Evolutionary conservation across 1,140 invertebrate genomes (phyloP), one percentile per base, ranked within the genome.

Genomic region (Brachionus koreanus): DNA sequence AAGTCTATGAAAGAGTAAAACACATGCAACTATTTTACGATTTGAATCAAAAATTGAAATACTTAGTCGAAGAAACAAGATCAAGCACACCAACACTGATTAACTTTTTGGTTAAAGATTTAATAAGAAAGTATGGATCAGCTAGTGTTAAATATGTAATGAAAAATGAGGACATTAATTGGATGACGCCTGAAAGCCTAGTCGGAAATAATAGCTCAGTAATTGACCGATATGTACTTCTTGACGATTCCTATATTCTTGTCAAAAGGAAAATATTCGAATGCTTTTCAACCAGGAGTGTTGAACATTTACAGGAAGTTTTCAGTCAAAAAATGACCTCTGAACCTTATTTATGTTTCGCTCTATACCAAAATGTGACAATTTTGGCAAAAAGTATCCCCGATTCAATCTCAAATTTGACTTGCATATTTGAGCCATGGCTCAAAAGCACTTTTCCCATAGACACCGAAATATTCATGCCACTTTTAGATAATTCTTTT

Each of bases 311-410:
- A 16, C 12, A 33, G 0, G n/a, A 61, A 39, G 1, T 79, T 10
- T 9, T 61, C 3, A 49, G 35, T 5, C 29, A 79, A 25, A 29
- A 74, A 35, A 74, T 49, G 37, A 37, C 35, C 9, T 5, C 37
- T 1, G 61, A 79, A 37, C 19, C 49, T 9, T 79, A 61, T 39
- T 3, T 79, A 61, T 57, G 35, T 10, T 42, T 86, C n/a, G 85
- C 83, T 81, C 39, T 86, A 0, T 83, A 85, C 37, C 83, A 84
- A 74, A 84, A 85, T 72, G 76, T 86, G 42, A 84, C 84, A 25
- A 77, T 85, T 72, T 57, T 57, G 35, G 61, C 43, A n/a, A 83
- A 65, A 82, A 46, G 52, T 67, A 37, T 79, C 23, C 12, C 19
- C 3, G 57, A 19, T 25, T 39, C 57, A 57, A 57, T 37, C 6